Percentiles rank a stretch among this genome's conserved stretches.
These are phyloP conservation scores for Hycleus cichorii DNA, from an alignment of 1,140 invertebrate genomes.

Conservation along the genomic window DNA sequence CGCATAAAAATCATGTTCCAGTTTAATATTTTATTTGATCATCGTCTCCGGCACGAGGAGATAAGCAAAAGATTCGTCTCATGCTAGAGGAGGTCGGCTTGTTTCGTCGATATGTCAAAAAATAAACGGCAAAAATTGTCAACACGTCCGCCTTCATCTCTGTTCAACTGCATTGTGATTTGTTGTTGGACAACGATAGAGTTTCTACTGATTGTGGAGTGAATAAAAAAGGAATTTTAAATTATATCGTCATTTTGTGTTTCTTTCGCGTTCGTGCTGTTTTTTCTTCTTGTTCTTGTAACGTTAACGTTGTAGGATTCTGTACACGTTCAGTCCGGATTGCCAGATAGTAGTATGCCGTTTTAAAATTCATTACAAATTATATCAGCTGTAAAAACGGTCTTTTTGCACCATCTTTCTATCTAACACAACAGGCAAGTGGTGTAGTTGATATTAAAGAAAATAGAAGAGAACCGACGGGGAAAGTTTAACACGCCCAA, in stretches of 20 bases:
- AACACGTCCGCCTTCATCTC: not conserved
- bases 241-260: not conserved
- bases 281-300: no score
- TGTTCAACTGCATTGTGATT: not conserved
- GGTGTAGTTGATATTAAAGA: not conserved
- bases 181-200: conserved; percentile 8
- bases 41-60: conserved; percentile 28
- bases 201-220: not conserved
- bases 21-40: conserved; percentile 39
- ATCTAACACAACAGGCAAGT: not conserved
- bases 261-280: no score
- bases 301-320: conserved; percentile 58
- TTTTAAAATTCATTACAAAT: conserved; percentile 41
- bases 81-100: not conserved
- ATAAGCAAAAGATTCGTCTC: conserved; percentile 28
- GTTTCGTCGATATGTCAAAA: not conserved
- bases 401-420: conserved; percentile 17
- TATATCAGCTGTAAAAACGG: conserved; percentile 39
- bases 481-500: no score
- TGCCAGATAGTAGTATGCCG: conserved; percentile 32
- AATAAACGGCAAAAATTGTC: conserved; percentile 1
- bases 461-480: not conserved
- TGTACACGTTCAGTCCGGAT: conserved; percentile 73
- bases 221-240: not conserved
- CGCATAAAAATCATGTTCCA: conserved; percentile 37